Conservation (phyloP, 2,797 vertebrate species). For the Eidolon dupreanum region DNA sequence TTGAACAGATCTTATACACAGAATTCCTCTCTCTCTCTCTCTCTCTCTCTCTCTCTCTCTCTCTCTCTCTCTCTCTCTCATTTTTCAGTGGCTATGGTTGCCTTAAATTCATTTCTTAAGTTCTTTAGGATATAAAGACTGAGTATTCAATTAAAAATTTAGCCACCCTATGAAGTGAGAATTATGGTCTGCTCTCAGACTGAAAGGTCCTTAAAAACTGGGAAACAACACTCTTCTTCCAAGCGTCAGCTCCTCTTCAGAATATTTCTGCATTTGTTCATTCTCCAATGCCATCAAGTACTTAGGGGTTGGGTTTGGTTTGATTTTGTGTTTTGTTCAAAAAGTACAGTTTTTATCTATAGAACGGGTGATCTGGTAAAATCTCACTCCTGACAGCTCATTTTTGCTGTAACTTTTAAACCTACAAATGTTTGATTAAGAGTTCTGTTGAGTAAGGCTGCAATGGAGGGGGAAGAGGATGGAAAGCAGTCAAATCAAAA, state of each 20-base stretch:
- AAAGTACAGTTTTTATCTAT: constrained; percentile 14
- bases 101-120: neutral
- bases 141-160: neutral
- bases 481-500: constrained; percentile 43
- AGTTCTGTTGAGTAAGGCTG: constrained; percentile 33
- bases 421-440: constrained; percentile 6
- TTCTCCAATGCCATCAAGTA: neutral
- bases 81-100: neutral
- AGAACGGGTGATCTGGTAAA: neutral
- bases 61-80: neutral
- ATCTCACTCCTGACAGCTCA: neutral
- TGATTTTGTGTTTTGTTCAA: neutral
- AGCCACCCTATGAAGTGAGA: neutral
- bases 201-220: neutral
- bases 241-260: constrained; percentile 32
- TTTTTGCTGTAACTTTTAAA: constrained; percentile 55
- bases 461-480: neutral
- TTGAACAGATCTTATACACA: constrained; percentile 12
- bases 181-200: constrained; percentile 40
- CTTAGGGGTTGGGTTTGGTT: neutral
- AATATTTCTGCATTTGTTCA: constrained; percentile 23
- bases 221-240: neutral
- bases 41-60: neutral
- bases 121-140: constrained; percentile 36
- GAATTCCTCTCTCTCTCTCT: too few species aligned